Base-by-base conservation (phyloP, 2,888 invertebrate genomes). In the Eurytoma californica region DNA sequence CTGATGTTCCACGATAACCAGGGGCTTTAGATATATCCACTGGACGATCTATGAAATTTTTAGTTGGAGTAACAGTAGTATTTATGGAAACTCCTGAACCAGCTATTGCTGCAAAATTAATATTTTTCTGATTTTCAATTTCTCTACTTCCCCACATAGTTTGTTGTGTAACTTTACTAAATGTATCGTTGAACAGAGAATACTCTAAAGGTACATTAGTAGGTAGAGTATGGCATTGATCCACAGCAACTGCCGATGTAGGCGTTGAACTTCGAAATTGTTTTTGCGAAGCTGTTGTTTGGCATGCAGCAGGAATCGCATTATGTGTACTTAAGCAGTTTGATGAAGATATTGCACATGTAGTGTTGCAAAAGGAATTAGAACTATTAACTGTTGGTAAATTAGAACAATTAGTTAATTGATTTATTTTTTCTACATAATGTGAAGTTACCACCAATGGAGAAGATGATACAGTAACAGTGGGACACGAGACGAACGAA, bases 11-110 rank as follows among this genome's bases (percentile, higher is more conserved):
- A 86, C 97, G 93, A 90, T 97, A 97, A 0, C 97, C 97, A 0
- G 97, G 97, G 79, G 97, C 97, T 91, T 97, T 97, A 65, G 96
- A 94, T 4, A 95, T 95, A 91, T 97, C 97, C 81, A 94, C 96
- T 91, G 92, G 92, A 74, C 92, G 91, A 80, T 92, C 92, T 72
- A 92, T 91, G 83, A 92, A 93, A 85, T 92, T 92, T 72, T 90
- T 90, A 20, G 87, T 85, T 89, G 87, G 91, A 89, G 83, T 91
- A 89, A 85, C 92, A 89, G 89, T 92, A 86, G 87, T 82, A 80
- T 88, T 88, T 51, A 90, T 84, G 73, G 88, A 86, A 61, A 89
- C 88, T 53, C 90, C 90, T 63, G 92, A 93, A 77, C 94, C 94
- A 7, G 94, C 93, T 30, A 94, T 95, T 74, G 94, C 94, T 1